Evolutionary conservation across 2,113 vertebrate genomes (phyloP), one percentile per base, ranked within the genome.

Genomic region (Calyptommatus sinebrachiatus): DNA sequence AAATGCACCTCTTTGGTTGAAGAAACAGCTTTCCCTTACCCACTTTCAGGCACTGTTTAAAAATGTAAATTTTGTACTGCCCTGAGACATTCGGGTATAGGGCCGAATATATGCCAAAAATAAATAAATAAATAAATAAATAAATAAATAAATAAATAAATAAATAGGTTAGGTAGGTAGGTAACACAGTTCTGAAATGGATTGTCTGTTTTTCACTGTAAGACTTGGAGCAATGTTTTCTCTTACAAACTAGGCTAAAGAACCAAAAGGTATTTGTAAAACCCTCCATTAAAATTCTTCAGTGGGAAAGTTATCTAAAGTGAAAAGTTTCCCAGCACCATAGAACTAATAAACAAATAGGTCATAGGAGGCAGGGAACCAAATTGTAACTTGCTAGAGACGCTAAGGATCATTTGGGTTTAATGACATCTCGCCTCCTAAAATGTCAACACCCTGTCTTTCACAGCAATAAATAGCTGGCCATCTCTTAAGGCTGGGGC

Each of bases 331-430:
- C 31, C 57, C 46, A 79, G 57, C 77, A 50, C 41, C 12, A 29
- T 26, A 73, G 61, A 66, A 66, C 29, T 74, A 74, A 76, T 35
- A 62, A 76, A 45, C 50, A 62, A 21, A 60, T 69, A 57, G 74
- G 66, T 69, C 66, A n/a, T 24, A 81, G 65, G 11, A 81, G 35
- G 61, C 29, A 20, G 53, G 41, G 26, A 69, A 81, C 26, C 50
- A 61, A 69, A 69, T 16, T 48, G n/a, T 62, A 70, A 48, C 26
- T 8, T 62, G 66, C 63, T 45, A 70, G 70, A 62, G n/a, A 48
- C 24, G n/a, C 24, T 69, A 75, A 81, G 61, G 31, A 31, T 61
- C 20, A 4, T 63, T 70, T 70, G n/a, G 26, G 53, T 62, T 60
- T 24, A 76, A 48, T 24, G 9, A 7, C 72, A 46, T n/a, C 18